Evolutionary conservation across 2,888 invertebrate species (phyloP), one percentile per base, ranked within the genome.

Genomic region (Ecdyonurus torrentis): DNA sequence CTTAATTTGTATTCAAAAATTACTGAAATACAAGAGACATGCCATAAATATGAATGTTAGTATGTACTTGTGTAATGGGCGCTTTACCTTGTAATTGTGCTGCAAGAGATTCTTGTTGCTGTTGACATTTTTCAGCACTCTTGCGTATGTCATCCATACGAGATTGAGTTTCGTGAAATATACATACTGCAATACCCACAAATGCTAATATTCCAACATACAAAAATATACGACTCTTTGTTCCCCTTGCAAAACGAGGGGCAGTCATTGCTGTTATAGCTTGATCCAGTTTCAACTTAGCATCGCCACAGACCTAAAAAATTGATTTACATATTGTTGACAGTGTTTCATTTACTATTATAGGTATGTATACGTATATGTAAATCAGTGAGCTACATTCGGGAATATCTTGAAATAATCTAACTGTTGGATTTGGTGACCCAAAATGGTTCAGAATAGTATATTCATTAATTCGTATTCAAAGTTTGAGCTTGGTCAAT

Each of bases 101-200:
- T 58, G 79, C 79, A 58, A 82, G 71, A 60, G 80, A 79, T 67
- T 83, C 82, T 67, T 82, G 79, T 67, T 81, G 80, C 66, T 81
- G 80, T 66, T 78, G 78, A 69, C 83, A 83, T 64, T 77, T 74
- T 63, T 78, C 73, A 66, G 76, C 76, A 53, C 77, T 73, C 68
- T 77, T 79, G 68, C 77, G 75, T 23, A 76, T 75, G 69, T 81
- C 80, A 60, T 81, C 81, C 55, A 82, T 71, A 71, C 82, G 79
- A 59, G 78, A 74, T 68, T 81, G 78, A 5, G 80, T 79, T 70
- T 78, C 81, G 69, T 81, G 82, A 68, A 80, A 82, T 67, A 81
- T 77, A 62, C 79, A 81, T 64, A 82, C 75, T 68, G 82, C 76
- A 50, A 78, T 78, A 23, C 75, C 74, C 64, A 81, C 74, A 66